phyloP scores from a whole-genome alignment of 2,888 invertebrate species.

The Creontiades dilutus region DNA sequence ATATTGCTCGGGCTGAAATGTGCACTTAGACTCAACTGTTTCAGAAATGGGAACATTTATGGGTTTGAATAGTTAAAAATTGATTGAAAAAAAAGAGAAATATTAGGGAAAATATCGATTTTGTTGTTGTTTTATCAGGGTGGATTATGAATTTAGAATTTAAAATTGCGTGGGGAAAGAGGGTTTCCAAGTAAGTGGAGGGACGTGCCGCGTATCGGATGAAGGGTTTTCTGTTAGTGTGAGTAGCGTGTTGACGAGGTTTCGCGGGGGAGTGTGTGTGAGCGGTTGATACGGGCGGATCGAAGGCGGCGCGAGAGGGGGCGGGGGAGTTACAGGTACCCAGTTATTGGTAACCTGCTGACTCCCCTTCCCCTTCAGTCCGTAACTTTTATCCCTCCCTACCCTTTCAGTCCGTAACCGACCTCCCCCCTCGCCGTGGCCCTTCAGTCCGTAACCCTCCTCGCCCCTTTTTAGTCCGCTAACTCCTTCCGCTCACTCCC shows the following conservation, averaged over 20 bases:
- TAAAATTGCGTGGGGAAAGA: background rate
- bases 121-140: background rate
- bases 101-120: background rate
- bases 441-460: background rate
- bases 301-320: background rate
- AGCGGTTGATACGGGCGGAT: background rate
- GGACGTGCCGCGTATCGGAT: background rate
- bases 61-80: background rate
- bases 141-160: background rate
- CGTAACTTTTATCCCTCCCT: background rate
- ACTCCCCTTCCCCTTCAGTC: background rate
- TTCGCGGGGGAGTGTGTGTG: background rate
- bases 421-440: too few species aligned
- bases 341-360: constrained; percentile 48
- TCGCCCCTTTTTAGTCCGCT: background rate
- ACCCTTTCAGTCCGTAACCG: background rate
- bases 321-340: background rate
- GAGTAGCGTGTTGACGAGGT: background rate
- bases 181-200: background rate
- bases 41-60: background rate
- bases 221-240: background rate
- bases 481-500: background rate
- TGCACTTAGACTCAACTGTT: constrained; percentile 6
- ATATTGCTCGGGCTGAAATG: background rate
- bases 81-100: background rate